These are phyloP conservation scores for Chrysemys picta DNA, from an alignment of 2,113 vertebrate species.

Conservation along the genomic window DNA sequence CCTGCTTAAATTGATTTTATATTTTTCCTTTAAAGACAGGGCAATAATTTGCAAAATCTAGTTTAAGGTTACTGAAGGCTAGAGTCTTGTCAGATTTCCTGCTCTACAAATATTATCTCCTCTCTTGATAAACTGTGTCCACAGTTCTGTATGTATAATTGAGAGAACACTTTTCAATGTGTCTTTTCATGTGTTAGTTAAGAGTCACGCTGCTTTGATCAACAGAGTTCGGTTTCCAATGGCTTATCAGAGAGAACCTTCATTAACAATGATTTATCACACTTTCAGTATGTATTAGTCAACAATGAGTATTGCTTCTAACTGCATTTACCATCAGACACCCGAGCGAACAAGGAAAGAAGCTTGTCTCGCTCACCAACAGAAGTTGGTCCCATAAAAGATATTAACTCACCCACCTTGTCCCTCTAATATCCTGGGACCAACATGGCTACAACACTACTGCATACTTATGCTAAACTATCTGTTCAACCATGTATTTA, in stretches of 20 bases:
- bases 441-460: neutral
- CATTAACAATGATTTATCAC: neutral
- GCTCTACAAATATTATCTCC: neutral
- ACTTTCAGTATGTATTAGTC: neutral
- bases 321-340: neutral
- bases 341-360: neutral
- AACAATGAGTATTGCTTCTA: neutral
- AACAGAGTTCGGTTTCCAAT: neutral
- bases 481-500: neutral
- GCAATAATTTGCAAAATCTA: neutral
- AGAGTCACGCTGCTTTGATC: neutral
- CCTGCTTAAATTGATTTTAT: neutral
- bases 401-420: neutral
- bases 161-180: neutral
- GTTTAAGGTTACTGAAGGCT: neutral
- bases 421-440: neutral
- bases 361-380: neutral
- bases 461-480: neutral
- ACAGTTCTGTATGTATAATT: accelerated
- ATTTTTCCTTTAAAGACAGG: neutral
- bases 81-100: neutral
- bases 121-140: neutral
- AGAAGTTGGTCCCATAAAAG: neutral
- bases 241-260: neutral
- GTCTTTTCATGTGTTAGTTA: neutral